These are phyloP conservation scores for Charadrius vociferus DNA, from an alignment of 2,113 vertebrate genomes.

Conservation along the genomic window DNA sequence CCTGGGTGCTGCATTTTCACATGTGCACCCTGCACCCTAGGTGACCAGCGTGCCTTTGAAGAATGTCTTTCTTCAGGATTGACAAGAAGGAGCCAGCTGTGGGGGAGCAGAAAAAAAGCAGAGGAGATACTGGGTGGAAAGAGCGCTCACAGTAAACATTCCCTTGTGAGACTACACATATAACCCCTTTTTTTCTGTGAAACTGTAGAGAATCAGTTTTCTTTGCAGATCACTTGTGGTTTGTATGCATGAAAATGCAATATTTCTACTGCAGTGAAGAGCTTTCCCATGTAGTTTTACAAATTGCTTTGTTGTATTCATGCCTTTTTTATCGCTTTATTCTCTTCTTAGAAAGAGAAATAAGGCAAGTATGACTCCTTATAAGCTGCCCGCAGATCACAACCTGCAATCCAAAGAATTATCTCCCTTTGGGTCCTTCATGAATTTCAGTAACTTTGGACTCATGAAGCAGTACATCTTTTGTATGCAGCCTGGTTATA, in stretches of 20 bases:
- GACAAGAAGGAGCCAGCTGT: background rate
- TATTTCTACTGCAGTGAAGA: constrained; percentile 34
- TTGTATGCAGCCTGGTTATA: background rate
- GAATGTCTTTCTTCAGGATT: background rate
- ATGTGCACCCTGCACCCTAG: rapidly evolving
- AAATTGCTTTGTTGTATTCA: constrained; percentile 2
- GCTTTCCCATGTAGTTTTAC: background rate
- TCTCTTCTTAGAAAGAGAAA: background rate
- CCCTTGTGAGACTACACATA: background rate
- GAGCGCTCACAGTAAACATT: background rate
- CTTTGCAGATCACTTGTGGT: background rate
- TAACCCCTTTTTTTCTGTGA: background rate
- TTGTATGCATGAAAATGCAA: constrained; percentile 43
- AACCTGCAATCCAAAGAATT: background rate
- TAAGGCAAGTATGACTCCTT: background rate
- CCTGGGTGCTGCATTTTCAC: background rate
- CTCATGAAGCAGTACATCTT: background rate
- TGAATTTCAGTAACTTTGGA: background rate
- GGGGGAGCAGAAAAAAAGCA: background rate
- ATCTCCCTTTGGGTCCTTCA: background rate
- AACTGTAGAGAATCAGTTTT: constrained; percentile 37
- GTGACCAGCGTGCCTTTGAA: background rate
- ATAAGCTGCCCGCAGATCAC: background rate
- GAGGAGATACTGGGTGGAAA: background rate
- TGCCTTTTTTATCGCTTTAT: background rate